Base-by-base conservation (phyloP, 2,797 vertebrate genomes). In the Benthosema pterotum region DNA sequence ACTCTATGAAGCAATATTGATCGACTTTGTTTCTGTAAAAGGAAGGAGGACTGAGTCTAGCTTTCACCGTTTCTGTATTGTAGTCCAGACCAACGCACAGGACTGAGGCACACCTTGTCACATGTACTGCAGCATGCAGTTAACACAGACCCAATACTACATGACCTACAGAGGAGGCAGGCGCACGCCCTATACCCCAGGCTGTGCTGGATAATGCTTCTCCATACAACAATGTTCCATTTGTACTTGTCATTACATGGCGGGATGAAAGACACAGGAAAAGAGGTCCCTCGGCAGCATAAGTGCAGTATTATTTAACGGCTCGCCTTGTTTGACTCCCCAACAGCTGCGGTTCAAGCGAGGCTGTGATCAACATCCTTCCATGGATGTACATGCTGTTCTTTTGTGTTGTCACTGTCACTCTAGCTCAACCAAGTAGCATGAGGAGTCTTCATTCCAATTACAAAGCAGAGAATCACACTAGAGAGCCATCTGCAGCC, bases 171-270 rank as follows among this genome's bases (percentile, higher is more conserved):
- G 48, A 19, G 16, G 17, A 9, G 48, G 17, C 48, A 12, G n/a
- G n/a, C n/a, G 32, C 48, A 49, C n/a, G 2, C 2, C 48, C 17
- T 50, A 50, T 9, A 38, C 32, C 32, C 8, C 32, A 38, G 32
- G 17, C 48, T 50, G 16, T 50, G 48, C 3, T 17, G 15, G 7
- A 16, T 11, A 19, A 50, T 50, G 16, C 16, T 50, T 19, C 18
- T 17, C 48, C 19, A 7, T 18, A 50, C 17, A 19, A 3, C 48
- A 19, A 11, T 19, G 17, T 18, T 50, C 48, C 48, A 4, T 50
- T 19, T 50, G 16, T 50, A 19, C 16, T 11, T 50, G 48, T 50
- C 48, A 50, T 50, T 50, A 50, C 17, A 50, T 38, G 32, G 32
- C 8, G 32, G 32, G 32, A 38, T 38, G 18, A 50, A 11, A 18